phyloP scores from a whole-genome alignment of 2,797 vertebrate genomes.

The Cryptoprocta ferox region DNA sequence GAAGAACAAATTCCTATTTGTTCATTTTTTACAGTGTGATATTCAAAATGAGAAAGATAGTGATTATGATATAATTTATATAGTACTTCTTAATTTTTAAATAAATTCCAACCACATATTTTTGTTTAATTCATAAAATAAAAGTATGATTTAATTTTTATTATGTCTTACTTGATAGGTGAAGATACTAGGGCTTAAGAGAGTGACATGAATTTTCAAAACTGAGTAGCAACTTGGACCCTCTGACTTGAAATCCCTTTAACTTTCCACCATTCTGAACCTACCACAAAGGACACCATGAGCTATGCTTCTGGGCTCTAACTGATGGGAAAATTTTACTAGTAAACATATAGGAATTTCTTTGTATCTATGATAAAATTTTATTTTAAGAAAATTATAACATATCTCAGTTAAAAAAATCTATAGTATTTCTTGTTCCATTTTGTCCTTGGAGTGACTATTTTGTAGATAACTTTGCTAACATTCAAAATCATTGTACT shows the following conservation, averaged over 20 bases:
- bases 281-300: background rate
- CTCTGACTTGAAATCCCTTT: background rate
- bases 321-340: background rate
- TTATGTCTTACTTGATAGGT: background rate
- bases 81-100: background rate
- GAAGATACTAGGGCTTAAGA: background rate
- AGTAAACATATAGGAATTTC: background rate
- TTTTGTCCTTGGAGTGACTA: background rate
- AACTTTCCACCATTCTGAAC: background rate
- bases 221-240: too few species aligned
- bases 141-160: background rate
- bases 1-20: background rate
- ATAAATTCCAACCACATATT: background rate
- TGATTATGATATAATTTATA: background rate
- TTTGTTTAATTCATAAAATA: conserved; percentile 4
- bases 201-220: background rate
- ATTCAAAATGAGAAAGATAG: background rate
- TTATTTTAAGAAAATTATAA: background rate
- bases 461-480: background rate
- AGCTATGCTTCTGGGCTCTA: background rate
- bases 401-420: background rate
- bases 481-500: background rate
- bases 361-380: background rate
- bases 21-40: conserved; percentile 17
- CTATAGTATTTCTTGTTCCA: background rate